Evolutionary conservation across 92 coral and sea anemone genomes (phyloP), one percentile per base, ranked within the genome.

Genomic region (Zoanthus gigantus): DNA sequence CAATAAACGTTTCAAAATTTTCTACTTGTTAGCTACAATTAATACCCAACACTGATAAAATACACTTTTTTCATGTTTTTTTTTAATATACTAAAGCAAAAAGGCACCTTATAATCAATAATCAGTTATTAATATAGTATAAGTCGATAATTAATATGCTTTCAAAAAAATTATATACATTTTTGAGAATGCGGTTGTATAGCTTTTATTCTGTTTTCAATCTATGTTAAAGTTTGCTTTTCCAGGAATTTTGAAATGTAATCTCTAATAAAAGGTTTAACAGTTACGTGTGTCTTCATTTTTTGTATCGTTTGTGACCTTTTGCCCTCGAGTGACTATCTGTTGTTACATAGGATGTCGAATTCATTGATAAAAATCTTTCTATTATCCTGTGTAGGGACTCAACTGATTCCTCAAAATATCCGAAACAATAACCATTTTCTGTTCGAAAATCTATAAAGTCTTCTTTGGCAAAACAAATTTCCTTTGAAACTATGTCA

Each of bases 311-410:
- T 37, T 82, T 82, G 77, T 66, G 86, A 66, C 73, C 73, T 56
- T 67, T 82, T 74, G 50, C 86, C 77, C 73, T 82, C 77, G 56
- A 57, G 46, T 82, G 77, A 72, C 73, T 82, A 28, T 37, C 86
- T 74, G 77, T 29, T 66, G 50, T 53, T 28, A 82, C 56, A 48
- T 66, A 82, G 3, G 77, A 82, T 15, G 86, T 82, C 86, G 76
- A 81, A 81, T 81, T 81, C 56, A 61, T 61, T 5, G 86, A 63
- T 61, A 63, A 72, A 81, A 61, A 60, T 48, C 53, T 80, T 68
- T 81, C 86, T 44, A 63, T 81, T 31, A 81, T 15, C 68, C 52
- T 72, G 72, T 16, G n/a, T 61, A 82, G 86, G 34, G 76, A 48
- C 34, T 66, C 86, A 30, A 72, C 86, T 69, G 46, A 44, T 60